Base-by-base conservation (phyloP, 2,113 vertebrate genomes). In the Pyxicephalus adspersus region DNA sequence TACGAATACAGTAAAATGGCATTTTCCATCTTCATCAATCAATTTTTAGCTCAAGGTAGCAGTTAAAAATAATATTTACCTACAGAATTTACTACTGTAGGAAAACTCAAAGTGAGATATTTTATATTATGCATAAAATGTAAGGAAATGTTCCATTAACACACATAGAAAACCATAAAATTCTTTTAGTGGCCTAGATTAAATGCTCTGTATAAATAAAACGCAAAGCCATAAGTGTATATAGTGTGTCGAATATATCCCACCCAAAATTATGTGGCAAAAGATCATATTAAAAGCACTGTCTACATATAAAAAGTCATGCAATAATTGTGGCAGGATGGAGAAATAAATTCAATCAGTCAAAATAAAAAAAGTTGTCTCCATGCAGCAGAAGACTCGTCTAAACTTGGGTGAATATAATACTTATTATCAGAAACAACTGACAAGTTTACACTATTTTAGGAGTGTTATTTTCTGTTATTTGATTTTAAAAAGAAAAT, bases 91-190 rank as follows among this genome's bases (percentile, higher is more conserved):
- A 83, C 81, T 66, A 82, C 80, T 66, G 61, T 20, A 68, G 20
- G 68, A 77, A 77, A 77, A 20, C 15, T 63, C 72, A 68, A 77
- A 76, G 55, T 23, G 50, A 64, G 28, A 45, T 4, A 60, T 77
- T 77, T 76, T 77, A 77, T 70, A 22, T 63, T 83, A 58, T n/a
- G 45, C 57, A 83, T 77, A 83, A 71, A 83, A 77, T 77, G 25
- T 83, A 68, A 83, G 71, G 26, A 75, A 45, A 66, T 82, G 61
- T 58, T 74, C 61, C 80, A 82, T 82, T 65, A 82, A 82, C 74
- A 66, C 29, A 66, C 50, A 65, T 74, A 57, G 31, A 63, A 34
- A 61, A 50, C 26, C 63, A 82, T 82, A 75, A 81, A 75, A 74
- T 50, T 17, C 52, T 45, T 64, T 75, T 75, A 57, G 26, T 9